Evolutionary conservation across 2,797 vertebrate genomes (phyloP).

Genomic region (Micropoecilia bifurca): DNA sequence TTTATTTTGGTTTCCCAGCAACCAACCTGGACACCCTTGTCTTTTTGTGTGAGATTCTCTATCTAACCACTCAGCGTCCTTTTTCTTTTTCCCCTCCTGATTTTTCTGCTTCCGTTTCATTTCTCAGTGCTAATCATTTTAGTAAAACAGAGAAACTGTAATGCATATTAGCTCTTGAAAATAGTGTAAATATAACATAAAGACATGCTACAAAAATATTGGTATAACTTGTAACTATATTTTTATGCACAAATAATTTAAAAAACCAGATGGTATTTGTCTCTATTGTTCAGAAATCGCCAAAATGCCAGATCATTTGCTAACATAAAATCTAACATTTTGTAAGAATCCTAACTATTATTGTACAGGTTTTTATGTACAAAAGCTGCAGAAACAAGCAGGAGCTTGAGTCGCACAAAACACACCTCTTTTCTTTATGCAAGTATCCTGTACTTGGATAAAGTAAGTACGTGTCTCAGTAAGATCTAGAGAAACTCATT

Average conservation of each 20-base stretch:
- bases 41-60: conserved; percentile 32
- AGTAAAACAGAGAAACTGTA: neutral
- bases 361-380: neutral
- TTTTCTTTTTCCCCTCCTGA: conserved; percentile 26
- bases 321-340: neutral
- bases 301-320: neutral
- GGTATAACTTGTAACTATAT: neutral
- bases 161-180: neutral
- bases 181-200: neutral
- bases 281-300: neutral
- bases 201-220: neutral
- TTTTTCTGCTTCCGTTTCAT: neutral
- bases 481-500: too few species aligned
- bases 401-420: neutral
- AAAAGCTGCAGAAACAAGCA: neutral
- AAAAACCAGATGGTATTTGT: neutral
- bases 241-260: neutral
- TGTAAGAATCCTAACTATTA: neutral
- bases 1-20: conserved; percentile 57
- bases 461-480: too few species aligned
- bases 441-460: neutral
- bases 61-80: conserved; percentile 36
- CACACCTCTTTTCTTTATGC: neutral
- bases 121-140: neutral
- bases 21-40: conserved; percentile 13